Evolutionary conservation across 2,797 vertebrate genomes (phyloP).

Genomic region (Takifugu ocellatus): DNA sequence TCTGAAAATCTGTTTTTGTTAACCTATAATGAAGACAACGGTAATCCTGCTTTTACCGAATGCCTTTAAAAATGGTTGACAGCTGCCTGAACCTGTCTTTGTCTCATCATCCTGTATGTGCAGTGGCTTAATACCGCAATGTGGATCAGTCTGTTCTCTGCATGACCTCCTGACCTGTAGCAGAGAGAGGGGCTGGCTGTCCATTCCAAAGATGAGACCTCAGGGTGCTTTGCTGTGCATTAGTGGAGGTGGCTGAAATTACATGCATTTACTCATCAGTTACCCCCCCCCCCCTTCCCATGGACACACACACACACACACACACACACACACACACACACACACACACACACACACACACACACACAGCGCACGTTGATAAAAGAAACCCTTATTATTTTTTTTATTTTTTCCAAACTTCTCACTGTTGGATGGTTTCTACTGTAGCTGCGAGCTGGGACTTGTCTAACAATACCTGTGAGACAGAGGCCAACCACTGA

Average conservation of each 20-base stretch:
- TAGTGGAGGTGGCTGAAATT: conserved; percentile 55
- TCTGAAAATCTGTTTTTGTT: no score
- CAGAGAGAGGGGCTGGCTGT: conserved; percentile 57
- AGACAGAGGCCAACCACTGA: conserved; percentile 60
- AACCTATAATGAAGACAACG: not conserved
- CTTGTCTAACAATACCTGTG: conserved; percentile 69
- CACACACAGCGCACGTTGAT: conserved; percentile 4
- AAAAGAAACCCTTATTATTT: conserved; percentile 36
- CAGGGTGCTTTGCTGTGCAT: conserved; percentile 46
- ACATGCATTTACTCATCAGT: conserved; percentile 39
- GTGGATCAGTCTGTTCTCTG: conserved; percentile 54
- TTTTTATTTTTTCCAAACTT: conserved; percentile 1
- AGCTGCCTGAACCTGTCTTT: conserved; percentile 48
- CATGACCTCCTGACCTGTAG: conserved; percentile 53
- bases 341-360: no score
- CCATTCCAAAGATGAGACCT: conserved; percentile 50
- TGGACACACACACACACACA: no score
- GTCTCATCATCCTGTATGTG: conserved; percentile 29
- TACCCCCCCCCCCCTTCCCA: no score
- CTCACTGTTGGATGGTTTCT: conserved; percentile 33
- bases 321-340: no score
- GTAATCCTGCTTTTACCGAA: not conserved
- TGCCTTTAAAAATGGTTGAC: conserved; percentile 6
- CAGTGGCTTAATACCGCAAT: conserved; percentile 38
- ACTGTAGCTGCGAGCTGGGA: conserved; percentile 56